Percentiles rank a stretch among this genome's conserved stretches.
Conservation (phyloP, 2,797 vertebrate genomes). For the Urosaurus nigricauda region DNA sequence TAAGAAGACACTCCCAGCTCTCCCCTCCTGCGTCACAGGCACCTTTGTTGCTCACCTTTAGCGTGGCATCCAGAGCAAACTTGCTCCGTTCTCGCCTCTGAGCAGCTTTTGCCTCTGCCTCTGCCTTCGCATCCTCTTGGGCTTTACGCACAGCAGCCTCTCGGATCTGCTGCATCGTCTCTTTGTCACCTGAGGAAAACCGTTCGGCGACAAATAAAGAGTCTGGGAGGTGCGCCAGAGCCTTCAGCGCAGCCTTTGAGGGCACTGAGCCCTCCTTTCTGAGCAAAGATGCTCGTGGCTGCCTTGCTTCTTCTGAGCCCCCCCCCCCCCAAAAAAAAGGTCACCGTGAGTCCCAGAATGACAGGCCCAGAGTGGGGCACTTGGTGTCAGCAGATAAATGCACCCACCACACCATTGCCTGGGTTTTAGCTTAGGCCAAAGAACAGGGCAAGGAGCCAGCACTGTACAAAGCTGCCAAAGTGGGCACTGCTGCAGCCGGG, state of each 20-base stretch:
- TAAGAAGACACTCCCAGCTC: not conserved
- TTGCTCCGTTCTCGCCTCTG: conserved; percentile 84
- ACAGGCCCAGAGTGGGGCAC: not conserved
- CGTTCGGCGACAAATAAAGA: not conserved
- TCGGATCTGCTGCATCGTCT: conserved; percentile 82
- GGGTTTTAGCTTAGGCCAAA: not conserved
- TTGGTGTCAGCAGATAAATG: not conserved
- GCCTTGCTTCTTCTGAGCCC: not conserved
- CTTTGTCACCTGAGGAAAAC: conserved; percentile 83
- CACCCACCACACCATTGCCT: not conserved
- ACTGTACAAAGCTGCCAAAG: not conserved
- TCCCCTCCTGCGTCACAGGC: not conserved
- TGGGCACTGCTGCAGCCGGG: not conserved
- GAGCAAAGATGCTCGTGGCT: too few relatives aligned
- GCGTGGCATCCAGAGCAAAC: conserved; percentile 87
- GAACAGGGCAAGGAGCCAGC: not conserved
- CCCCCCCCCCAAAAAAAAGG: too few relatives aligned
- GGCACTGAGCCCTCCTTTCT: not conserved
- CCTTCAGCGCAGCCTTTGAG: not conserved
- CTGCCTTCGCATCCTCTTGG: conserved; percentile 83
- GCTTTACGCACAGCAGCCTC: conserved; percentile 83
- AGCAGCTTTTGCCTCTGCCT: conserved; percentile 77
- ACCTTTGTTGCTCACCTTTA: conserved; percentile 82
- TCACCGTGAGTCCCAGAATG: not conserved
- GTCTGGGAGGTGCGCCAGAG: not conserved